Evolutionary conservation across 2,797 vertebrate species (phyloP), one percentile per base, ranked within the genome.

Genomic region (Petrocephalus schoutedeni): DNA sequence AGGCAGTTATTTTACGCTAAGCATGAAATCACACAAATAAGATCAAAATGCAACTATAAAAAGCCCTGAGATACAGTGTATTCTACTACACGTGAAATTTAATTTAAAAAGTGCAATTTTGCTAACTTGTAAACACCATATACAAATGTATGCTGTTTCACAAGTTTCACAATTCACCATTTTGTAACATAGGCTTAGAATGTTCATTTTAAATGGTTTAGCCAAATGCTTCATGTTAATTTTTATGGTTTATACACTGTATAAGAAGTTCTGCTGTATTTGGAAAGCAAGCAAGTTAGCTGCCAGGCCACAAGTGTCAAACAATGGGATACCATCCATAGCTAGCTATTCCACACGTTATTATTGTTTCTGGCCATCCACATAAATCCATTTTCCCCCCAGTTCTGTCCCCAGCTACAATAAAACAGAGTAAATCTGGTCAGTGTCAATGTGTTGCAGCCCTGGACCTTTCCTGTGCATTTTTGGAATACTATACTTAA

Each of bases 321-420:
- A 90, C 1, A 10, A 77, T 88, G 19, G 91, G 91, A 32, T 86
- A 90, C 9, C 90, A 49, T 10, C 87, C 86, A 77, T 88, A 89
- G 56, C 64, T 91, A 19, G 91, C 88, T 12, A 92, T 90, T 32
- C 91, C 91, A 88, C 91, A 92, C 21, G 86, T 92, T 89, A 9
- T 89, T 90, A 36, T 54, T 91, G 84, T 92, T 92, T 41, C 90
- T 88, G 61, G 86, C 93, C 1, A 95, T 90, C 28, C 94, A 92
- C 4, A 96, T 89, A 89, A 90, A 96, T 2, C 95, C 95, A 2
- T 86, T 80, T 87, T 95, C 95, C 88, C 95, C 95, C 95, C 95
- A 95, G 0, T 2, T 54, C 0, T 90, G 86, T 51, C 95, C 94
- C 95, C 95, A 95, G 49, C 95, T 96, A 90, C 41, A 92, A 91